Conservation (phyloP, 1,140 invertebrate genomes). For the Papilio polyxenes region DNA sequence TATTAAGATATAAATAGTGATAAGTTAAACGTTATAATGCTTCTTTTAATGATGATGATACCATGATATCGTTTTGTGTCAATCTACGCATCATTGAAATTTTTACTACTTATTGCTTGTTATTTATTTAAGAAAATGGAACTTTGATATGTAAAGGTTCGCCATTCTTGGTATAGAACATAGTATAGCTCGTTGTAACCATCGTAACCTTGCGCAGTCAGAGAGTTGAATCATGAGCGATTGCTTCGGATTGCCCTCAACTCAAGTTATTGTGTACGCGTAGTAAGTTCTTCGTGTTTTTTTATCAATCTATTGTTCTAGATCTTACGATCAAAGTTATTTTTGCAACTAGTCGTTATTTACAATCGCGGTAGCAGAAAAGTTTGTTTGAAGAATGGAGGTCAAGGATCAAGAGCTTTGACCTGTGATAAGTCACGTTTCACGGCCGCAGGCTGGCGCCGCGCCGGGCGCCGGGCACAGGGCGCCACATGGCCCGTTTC, state of each 20-base stretch:
- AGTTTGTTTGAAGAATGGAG: slow-evolving; percentile 53
- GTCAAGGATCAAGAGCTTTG: slow-evolving; percentile 65
- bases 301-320: neutral
- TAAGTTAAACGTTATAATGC: neutral
- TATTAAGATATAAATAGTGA: neutral
- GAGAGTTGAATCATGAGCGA: neutral
- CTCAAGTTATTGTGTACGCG: neutral
- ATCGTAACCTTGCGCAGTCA: neutral
- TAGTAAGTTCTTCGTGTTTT: neutral
- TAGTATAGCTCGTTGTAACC: neutral
- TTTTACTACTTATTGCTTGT: too few species aligned
- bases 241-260: neutral
- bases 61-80: neutral
- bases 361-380: slow-evolving; percentile 26
- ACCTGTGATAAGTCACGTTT: slow-evolving; percentile 64
- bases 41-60: neutral
- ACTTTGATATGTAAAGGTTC: too few species aligned
- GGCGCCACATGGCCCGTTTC: slow-evolving; percentile 60
- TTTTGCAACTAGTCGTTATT: slow-evolving; percentile 4
- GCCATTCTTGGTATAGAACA: too few species aligned
- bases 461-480: slow-evolving; percentile 25
- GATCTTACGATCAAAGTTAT: neutral
- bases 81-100: neutral
- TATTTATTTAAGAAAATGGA: too few species aligned
- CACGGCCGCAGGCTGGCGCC: slow-evolving; percentile 68